Percentiles rank a stretch among this genome's conserved stretches.
phyloP scores from a whole-genome alignment of 1,140 invertebrate species.

The Solenopsis fugax region DNA sequence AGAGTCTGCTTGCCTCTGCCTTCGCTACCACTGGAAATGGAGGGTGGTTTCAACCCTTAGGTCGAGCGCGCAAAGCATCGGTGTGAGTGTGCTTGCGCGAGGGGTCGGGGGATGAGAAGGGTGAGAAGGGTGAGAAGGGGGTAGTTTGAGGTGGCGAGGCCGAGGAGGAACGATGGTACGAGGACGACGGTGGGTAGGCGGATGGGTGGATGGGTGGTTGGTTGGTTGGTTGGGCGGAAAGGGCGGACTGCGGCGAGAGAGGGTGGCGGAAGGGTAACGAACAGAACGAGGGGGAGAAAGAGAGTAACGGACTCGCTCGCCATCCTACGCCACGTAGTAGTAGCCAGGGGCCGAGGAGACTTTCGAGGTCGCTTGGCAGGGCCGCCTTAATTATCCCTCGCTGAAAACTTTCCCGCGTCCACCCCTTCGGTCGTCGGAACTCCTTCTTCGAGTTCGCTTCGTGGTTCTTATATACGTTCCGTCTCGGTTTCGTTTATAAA shows the following conservation, averaged over 20 bases:
- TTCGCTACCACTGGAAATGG: conserved; percentile 81
- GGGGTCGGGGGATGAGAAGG: conserved; percentile 51
- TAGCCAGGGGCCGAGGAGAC: conserved; percentile 78
- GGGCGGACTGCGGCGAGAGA: conserved; percentile 65
- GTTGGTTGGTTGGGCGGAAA: conserved; percentile 66
- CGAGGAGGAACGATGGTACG: conserved; percentile 73
- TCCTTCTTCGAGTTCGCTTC: conserved; percentile 41
- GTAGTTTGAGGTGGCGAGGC: conserved; percentile 67
- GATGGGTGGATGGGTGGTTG: conserved; percentile 65
- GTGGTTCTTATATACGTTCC: conserved; percentile 50
- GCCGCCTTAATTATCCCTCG: conserved; percentile 81
- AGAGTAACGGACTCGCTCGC: conserved; percentile 81
- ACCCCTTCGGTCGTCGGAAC: conserved; percentile 8
- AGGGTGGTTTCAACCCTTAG: conserved; percentile 80
- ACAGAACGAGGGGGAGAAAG: conserved; percentile 80
- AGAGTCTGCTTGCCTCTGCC: conserved; percentile 77
- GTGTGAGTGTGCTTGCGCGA: conserved; percentile 68
- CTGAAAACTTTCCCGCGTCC: conserved; percentile 67
- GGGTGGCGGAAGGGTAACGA: conserved; percentile 75
- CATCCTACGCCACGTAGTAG: conserved; percentile 74
- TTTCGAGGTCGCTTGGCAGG: conserved; percentile 83
- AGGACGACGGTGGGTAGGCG: conserved; percentile 64
- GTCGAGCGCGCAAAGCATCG: conserved; percentile 70
- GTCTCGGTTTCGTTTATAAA: conserved; percentile 32
- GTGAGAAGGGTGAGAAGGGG: conserved; percentile 53